Base-by-base conservation (phyloP, 2,113 vertebrate species). In the Micromys minutus region DNA sequence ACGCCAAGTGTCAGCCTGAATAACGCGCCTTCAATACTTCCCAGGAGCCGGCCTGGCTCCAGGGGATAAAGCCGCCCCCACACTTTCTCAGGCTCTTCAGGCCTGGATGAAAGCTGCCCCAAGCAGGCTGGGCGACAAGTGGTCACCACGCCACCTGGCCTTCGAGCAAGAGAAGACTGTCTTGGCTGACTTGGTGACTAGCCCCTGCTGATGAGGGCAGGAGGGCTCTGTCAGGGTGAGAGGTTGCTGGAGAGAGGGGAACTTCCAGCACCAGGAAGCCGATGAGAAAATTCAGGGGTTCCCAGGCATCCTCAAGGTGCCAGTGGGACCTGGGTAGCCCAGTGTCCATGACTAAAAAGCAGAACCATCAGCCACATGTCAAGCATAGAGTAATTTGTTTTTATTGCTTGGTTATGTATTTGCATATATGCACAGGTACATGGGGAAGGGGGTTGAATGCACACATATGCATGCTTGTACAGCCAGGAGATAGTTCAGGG, bases 51-150 rank as follows among this genome's bases (percentile, higher is more conserved):
- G 96, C 93, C 97, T 93, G 95, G 96, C 96, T 96, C 90, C 95
- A 96, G 90, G 96, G 97, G 83, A 97, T 97, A 98, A 98, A 98
- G 98, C 97, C 93, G 88, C 81, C 47, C 95, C 94, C 90, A 69
- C 90, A 96, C 96, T 98, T 98, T 98, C 98, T 98, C 98, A 98
- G 97, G 98, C 97, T 97, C 97, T 52, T 97, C 95, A 55, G 74
- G 97, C 96, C 63, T 50, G 96, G 97, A 97, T 97, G 97, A 98
- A 98, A 98, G 98, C 47, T n/a, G 36, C 50, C 86, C 86, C 34
- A 52, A 71, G 97, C 90, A 71, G n/a, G 0, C 86, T 50, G 6
- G 6, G 57, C 36, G 10, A 79, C 67, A 1, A 47, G 71, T 57
- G 22, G 69, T 80, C 75, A 21, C 84, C 76, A 5, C 0, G 17